Base-by-base conservation (phyloP, 2,113 vertebrate species). In the Sebastes fasciatus region DNA sequence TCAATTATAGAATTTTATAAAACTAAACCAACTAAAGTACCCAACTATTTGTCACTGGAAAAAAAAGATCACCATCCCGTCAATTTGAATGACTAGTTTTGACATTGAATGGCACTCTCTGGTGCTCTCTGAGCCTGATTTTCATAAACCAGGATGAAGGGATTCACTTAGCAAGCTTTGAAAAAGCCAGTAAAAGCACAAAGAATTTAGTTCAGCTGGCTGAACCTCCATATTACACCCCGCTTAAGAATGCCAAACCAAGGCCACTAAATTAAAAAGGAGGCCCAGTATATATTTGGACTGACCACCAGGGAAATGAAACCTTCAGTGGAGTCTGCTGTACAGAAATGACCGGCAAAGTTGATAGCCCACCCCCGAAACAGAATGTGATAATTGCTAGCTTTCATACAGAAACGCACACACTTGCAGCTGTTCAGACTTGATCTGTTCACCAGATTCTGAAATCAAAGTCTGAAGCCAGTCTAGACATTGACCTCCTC, bases 401-500 rank as follows among this genome's bases (percentile, higher is more conserved):
- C 46, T 49, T 75, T 80, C 57, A 49, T 8, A 6, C 65, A n/a
- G 17, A 48, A 12, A 6, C 60, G 13, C 62, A 65, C 66, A 68
- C 13, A 2, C 10, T 60, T n/a, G 51, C 66, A 77, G 82, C 76
- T 85, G 45, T 55, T 71, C 52, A 67, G 65, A 51, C 63, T 71
- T 84, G 51, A 91, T 87, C 62, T 66, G 11, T 81, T 80, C 17
- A 73, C 43, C 84, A 85, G 81, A 69, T 58, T 79, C 46, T 77
- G 61, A 85, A 86, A 79, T 87, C 84, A 84, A 86, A 91, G 74
- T n/a, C 58, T 75, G 48, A 42, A 73, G 74, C 43, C 77, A 14
- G 84, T 94, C 91, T 91, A 90, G 89, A 92, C 86, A 5, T 9
- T 6, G 60, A 72, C 79, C 43, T 52, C 82, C 82, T 88, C 89